Conservation (phyloP, 1,140 invertebrate species). For the Aphis craccivora region DNA sequence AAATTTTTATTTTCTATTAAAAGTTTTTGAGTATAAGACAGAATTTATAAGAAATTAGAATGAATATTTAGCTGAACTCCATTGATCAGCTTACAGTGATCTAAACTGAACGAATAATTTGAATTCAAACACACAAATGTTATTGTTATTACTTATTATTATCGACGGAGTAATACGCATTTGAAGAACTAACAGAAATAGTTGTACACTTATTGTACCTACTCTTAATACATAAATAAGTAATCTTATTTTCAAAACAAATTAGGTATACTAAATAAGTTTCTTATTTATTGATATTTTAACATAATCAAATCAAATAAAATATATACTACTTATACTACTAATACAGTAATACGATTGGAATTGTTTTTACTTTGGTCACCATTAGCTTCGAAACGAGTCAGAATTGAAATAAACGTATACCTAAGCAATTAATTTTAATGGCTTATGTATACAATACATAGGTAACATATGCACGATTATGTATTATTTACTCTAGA, state of each 20-base stretch:
- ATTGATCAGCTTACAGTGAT: background rate
- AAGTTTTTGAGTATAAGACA: no score
- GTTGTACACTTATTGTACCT: background rate
- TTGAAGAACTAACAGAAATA: background rate
- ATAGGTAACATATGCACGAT: background rate
- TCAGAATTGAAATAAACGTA: conserved; percentile 9
- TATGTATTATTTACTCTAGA: background rate
- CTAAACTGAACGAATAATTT: background rate
- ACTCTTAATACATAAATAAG: background rate
- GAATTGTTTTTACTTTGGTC: background rate
- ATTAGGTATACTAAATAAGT: background rate
- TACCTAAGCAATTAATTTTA: conserved; percentile 2
- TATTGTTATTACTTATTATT: background rate
- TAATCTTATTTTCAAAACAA: conserved; percentile 10
- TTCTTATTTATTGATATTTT: background rate
- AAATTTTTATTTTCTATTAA: no score
- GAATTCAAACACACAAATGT: background rate
- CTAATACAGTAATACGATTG: background rate
- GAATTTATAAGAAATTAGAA: no score
- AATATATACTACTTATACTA: background rate
- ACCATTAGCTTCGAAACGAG: background rate
- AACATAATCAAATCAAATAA: background rate
- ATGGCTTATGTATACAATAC: background rate
- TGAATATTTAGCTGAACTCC: no score
- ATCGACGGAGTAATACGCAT: background rate